These are phyloP conservation scores for Ophioderma brevispina DNA, from an alignment of 35 echinoderm and acorn worm genomes.

Conservation along the genomic window DNA sequence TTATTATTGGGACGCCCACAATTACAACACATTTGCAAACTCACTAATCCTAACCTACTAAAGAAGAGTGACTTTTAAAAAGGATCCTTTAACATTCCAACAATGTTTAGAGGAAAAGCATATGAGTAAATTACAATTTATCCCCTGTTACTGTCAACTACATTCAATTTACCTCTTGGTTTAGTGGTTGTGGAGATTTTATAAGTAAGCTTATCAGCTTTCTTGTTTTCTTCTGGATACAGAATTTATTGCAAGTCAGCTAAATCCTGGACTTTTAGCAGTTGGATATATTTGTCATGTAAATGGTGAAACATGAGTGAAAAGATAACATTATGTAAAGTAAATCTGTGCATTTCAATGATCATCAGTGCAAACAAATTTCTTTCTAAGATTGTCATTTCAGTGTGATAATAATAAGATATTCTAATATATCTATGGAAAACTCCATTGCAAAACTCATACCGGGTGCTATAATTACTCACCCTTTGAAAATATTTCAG, in stretches of 20 bases:
- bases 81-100: too few relatives aligned
- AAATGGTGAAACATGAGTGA: neutral
- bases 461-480: too few relatives aligned
- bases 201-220: constrained; percentile 40
- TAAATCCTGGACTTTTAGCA: constrained; percentile 67
- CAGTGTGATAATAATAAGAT: neutral
- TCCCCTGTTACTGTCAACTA: too few relatives aligned
- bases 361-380: neutral
- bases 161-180: constrained; percentile 76
- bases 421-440: neutral
- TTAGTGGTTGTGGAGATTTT: constrained; percentile 83
- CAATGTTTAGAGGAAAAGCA: too few relatives aligned
- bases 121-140: neutral
- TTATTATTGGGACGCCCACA: too few relatives aligned
- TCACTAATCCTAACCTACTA: too few relatives aligned
- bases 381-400: too few relatives aligned
- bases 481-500: constrained; percentile 60
- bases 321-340: neutral
- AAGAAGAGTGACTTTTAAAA: too few relatives aligned
- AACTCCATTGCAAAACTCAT: too few relatives aligned
- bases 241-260: constrained; percentile 32
- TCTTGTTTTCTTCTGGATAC: constrained; percentile 69
- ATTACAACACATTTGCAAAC: too few relatives aligned
- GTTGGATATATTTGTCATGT: constrained; percentile 67
- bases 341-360: neutral